A percentile compares a stretch with the other conserved stretches of the same genome.
These are phyloP conservation scores for Motacilla tschutschensis DNA, from an alignment of 2,113 vertebrate genomes.

Conservation along the genomic window DNA sequence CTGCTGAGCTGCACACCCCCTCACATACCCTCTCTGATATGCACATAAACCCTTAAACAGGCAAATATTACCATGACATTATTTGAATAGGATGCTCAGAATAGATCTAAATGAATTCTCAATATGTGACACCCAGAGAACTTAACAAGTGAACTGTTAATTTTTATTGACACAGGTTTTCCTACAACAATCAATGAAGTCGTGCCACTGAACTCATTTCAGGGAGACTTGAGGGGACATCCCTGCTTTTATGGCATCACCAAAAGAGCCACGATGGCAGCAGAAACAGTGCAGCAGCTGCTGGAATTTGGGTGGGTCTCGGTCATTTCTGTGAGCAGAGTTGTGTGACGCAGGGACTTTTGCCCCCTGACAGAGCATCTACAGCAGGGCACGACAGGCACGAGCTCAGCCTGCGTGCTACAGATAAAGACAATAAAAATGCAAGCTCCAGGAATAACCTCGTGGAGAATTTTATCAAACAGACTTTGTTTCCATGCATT, in stretches of 20 bases:
- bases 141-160: neutral
- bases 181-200: neutral
- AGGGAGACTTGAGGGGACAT: neutral
- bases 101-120: neutral
- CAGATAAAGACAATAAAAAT: conserved; percentile 32
- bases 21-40: neutral
- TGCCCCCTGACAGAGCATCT: neutral
- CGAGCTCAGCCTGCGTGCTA: neutral
- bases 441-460: conserved; percentile 17
- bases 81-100: neutral
- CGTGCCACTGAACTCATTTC: neutral
- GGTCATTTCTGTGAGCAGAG: neutral
- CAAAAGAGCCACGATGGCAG: neutral
- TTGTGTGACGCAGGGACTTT: neutral
- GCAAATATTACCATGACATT: neutral
- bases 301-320: neutral
- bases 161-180: neutral
- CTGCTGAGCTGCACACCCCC: neutral
- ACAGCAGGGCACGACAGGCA: neutral
- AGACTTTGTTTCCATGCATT: conserved; percentile 35
- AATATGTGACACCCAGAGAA: neutral
- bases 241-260: neutral
- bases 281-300: neutral
- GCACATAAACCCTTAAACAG: neutral
- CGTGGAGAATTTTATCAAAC: neutral